phyloP scores from a whole-genome alignment of 2,113 vertebrate genomes.

The Lophura nycthemera region DNA sequence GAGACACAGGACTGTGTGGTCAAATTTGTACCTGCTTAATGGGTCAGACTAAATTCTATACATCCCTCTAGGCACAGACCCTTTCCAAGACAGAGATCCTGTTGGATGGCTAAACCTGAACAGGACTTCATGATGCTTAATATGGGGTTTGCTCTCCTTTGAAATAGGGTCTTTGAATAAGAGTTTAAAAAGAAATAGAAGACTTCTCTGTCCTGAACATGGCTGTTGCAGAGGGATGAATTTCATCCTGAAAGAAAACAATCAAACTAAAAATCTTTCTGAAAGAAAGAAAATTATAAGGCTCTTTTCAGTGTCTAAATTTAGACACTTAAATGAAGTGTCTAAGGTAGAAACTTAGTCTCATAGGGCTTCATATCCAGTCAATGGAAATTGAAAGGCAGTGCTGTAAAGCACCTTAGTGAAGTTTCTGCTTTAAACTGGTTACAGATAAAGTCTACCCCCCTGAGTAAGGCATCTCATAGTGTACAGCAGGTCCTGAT shows the following conservation, averaged over 20 bases:
- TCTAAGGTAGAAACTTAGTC: background rate
- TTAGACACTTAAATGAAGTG: background rate
- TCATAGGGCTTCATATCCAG: background rate
- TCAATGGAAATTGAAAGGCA: background rate
- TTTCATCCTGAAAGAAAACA: background rate
- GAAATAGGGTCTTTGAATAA: background rate
- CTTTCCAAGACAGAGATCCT: background rate
- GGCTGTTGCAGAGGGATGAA: background rate
- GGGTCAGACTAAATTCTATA: background rate
- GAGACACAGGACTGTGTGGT: background rate
- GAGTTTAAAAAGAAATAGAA: background rate
- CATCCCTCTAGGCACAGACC: background rate
- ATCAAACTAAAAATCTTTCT: background rate
- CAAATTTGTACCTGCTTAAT: background rate
- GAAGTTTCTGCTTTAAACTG: background rate
- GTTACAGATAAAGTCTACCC: background rate
- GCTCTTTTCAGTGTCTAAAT: background rate
- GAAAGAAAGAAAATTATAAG: background rate
- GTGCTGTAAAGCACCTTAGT: background rate
- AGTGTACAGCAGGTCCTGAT: background rate
- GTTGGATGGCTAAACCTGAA: background rate
- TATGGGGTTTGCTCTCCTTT: background rate
- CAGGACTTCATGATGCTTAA: background rate
- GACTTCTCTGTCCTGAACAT: background rate
- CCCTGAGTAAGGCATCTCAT: background rate